Conservation (phyloP, 1,140 invertebrate species). For the Drosophila orena region DNA sequence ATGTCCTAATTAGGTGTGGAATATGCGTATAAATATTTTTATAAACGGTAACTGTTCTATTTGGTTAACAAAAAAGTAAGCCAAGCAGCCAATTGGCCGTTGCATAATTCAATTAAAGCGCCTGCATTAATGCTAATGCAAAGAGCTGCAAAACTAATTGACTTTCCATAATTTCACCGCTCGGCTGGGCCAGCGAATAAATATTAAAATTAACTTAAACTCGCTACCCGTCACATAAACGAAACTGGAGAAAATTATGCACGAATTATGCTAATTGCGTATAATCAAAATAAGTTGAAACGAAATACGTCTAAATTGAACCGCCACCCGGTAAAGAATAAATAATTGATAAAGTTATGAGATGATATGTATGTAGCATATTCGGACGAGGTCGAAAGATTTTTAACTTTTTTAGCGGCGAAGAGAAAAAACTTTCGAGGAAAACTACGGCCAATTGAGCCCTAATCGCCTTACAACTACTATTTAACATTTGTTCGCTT, state of each 20-base stretch:
- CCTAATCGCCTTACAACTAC: constrained; percentile 25
- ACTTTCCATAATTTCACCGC: constrained; percentile 51
- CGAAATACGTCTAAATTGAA: constrained; percentile 34
- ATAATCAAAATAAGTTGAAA: constrained; percentile 38
- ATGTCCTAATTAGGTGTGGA: constrained; percentile 51
- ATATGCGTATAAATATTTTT: constrained; percentile 52
- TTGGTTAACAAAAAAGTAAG: constrained; percentile 61
- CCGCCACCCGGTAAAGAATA: constrained; percentile 45
- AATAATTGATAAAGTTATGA: constrained; percentile 33
- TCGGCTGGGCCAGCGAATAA: constrained; percentile 30
- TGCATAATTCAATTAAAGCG: constrained; percentile 65
- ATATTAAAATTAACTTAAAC: constrained; percentile 56
- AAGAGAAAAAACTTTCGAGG: constrained; percentile 80
- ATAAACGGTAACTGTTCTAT: constrained; percentile 48
- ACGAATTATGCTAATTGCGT: constrained; percentile 53
- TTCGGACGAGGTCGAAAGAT: constrained; percentile 60
- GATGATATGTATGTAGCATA: neutral
- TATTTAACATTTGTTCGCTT: constrained; percentile 67
- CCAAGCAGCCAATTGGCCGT: constrained; percentile 44
- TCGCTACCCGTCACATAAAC: constrained; percentile 55
- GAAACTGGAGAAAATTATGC: constrained; percentile 31
- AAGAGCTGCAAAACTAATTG: constrained; percentile 67
- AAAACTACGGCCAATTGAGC: constrained; percentile 39
- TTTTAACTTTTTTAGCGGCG: constrained; percentile 53
- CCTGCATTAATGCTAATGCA: constrained; percentile 55